These are phyloP conservation scores for Marmota monax DNA, from an alignment of 2,113 vertebrate species.

Conservation along the genomic window DNA sequence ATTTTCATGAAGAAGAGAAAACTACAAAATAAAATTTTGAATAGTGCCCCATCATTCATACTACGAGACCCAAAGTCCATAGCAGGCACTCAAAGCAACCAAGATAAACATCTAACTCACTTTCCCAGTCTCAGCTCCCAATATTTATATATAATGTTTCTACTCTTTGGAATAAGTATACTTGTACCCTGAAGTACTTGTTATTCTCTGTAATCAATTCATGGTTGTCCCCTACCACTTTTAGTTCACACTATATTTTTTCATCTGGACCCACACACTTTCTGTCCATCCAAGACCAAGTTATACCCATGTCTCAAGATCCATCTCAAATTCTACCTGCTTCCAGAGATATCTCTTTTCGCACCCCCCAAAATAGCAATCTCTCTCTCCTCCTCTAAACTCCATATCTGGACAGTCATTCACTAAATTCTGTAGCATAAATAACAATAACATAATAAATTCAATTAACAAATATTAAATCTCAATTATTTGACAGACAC, in stretches of 20 bases:
- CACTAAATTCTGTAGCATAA: not conserved
- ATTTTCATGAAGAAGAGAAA: not conserved
- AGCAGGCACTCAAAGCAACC: not conserved
- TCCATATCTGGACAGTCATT: not conserved
- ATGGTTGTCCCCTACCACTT: not conserved
- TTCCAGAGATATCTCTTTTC: not conserved
- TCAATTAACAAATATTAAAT: slow-evolving; percentile 23
- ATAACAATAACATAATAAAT: not conserved
- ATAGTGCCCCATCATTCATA: not conserved
- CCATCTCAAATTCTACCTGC: not conserved
- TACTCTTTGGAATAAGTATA: not conserved
- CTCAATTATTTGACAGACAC: not conserved
- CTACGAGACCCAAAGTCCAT: not conserved
- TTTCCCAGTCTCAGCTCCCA: not conserved
- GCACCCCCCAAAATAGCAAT: not conserved
- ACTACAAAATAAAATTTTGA: not conserved
- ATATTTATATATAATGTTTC: not conserved
- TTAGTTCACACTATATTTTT: not conserved
- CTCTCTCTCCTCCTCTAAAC: not conserved
- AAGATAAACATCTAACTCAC: not conserved
- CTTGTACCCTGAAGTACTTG: not conserved
- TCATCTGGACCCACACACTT: not conserved
- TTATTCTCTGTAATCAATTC: not conserved
- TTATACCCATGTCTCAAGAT: not conserved
- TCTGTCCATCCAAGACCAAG: not conserved